phyloP scores from a whole-genome alignment of 2,888 invertebrate genomes.

The Nemotelus nigrinus region DNA sequence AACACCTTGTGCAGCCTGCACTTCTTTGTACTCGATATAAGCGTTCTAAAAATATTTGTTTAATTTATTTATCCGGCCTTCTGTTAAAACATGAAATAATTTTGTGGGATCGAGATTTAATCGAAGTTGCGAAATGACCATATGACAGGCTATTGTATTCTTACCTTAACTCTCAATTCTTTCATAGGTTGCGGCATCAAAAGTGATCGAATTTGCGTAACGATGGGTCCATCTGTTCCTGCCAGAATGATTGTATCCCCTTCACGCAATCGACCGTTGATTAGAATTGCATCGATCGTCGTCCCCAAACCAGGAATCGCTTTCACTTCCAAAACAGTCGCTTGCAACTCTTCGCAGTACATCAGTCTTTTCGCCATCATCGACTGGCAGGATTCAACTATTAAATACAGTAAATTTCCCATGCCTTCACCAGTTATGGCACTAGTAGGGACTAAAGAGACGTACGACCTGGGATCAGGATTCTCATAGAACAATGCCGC shows the following conservation, averaged over 20 bases:
- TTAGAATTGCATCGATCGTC: conserved; percentile 97
- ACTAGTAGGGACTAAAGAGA: conserved; percentile 96
- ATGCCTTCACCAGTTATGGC: conserved; percentile 98
- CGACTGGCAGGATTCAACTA: conserved; percentile 92
- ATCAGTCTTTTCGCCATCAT: conserved; percentile 88
- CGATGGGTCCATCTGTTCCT: conserved; percentile 98
- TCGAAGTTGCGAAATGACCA: neutral
- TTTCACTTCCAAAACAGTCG: conserved; percentile 89
- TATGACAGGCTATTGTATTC: neutral
- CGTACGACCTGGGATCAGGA: conserved; percentile 90
- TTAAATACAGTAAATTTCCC: conserved; percentile 95
- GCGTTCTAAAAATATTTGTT: conserved; percentile 72
- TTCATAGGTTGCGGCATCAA: conserved; percentile 98
- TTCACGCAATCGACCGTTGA: conserved; percentile 93
- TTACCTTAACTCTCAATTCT: conserved; percentile 93
- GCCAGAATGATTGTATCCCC: conserved; percentile 95
- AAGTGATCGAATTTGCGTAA: conserved; percentile 95
- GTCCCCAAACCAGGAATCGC: conserved; percentile 96
- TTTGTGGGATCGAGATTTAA: conserved; percentile 20
- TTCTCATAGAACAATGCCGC: conserved; percentile 96
- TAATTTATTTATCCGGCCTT: no score
- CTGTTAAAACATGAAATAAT: conserved; percentile 46
- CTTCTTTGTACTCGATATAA: conserved; percentile 93
- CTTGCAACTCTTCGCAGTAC: conserved; percentile 92
- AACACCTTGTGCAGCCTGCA: conserved; percentile 96